Base-by-base conservation (phyloP, 2,888 invertebrate species). In the Xestia ashworthii region DNA sequence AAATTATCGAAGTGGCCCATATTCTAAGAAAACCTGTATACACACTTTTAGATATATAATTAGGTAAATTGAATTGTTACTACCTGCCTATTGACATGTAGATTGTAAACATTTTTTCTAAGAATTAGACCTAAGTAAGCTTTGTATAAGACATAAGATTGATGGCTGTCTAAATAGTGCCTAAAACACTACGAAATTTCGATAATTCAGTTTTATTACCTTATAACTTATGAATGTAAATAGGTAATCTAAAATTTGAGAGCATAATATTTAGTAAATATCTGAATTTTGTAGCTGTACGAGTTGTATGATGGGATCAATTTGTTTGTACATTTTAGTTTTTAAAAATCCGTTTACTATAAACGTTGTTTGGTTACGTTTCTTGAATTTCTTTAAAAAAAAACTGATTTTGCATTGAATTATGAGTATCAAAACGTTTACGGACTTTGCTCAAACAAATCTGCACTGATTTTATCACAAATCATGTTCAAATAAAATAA, bases 151-250 rank as follows among this genome's bases (percentile, higher is more conserved):
- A 95, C 86, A 94, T 96, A 96, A 96, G 95, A 96, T 96, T 96
- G 96, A 96, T 96, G 96, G 96, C 96, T 96, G 96, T 96, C 95
- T 96, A 95, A 96, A 96, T 96, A 96, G 96, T 96, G 96, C 96
- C 96, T 96, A 96, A 96, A 95, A 96, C 96, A 96, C 95, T 96
- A 96, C 95, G 95, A 96, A 95, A 94, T 95, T 96, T 96, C 96
- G 95, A 95, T 95, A 95, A 94, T 94, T 96, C 95, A 93, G 95
- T 95, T 96, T 96, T 95, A 95, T 93, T 95, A 95, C 92, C 93
- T 93, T 94, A 85, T 92, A 92, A 94, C 91, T 93, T 93, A 95
- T 93, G 89, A 94, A 94, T 95, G 95, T 95, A 96, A 93, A 95
- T 95, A 95, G 85, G 78, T 90, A 92, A 91, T 89, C 70, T 78